Evolutionary conservation across 2,113 vertebrate species (phyloP), one percentile per base, ranked within the genome.

Genomic region (Ophthalmolycus amberensis): DNA sequence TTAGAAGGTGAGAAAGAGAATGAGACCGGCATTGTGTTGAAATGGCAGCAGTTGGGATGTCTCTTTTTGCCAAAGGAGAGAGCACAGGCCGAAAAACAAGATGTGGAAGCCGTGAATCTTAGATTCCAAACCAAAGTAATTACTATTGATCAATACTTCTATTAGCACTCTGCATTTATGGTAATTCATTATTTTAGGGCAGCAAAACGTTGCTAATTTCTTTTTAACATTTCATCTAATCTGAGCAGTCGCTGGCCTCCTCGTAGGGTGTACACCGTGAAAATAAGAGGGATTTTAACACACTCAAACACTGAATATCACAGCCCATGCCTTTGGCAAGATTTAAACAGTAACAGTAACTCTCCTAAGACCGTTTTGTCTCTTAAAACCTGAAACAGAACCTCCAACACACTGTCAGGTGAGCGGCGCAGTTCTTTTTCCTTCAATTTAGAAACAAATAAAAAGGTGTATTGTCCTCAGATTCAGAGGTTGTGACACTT

Each of bases 301-400:
- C 60, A 76, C 50, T 29, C 60, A 72, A 50, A 8, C 52, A n/a
- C 56, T 22, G 16, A 63, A 44, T 34, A 1, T 82, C 68, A 72
- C 76, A 75, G 67, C 27, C 22, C 6, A 0, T 32, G 75, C 64
- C 68, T 59, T 40, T 77, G 84, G 82, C 32, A 40, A 82, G 81
- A 60, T 78, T 48, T 77, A 73, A 50, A 48, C 60, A 46, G 62
- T 25, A 59, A 82, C 74, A 68, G 59, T 16, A 56, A 63, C 38
- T 84, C 68, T 88, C 37, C 60, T 37, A n/a, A 66, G 65, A 84
- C 66, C 38, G 69, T 78, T 85, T 76, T 64, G 10, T 75, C 54
- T 81, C 29, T 37, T 32, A 32, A 78, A 74, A 46, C 52, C 27
- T 72, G 25, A 48, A 48, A 77, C 54, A 78, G 25, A 72, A 58